Conservation (phyloP, 2,888 invertebrate genomes). For the Nemotelus nigrinus region DNA sequence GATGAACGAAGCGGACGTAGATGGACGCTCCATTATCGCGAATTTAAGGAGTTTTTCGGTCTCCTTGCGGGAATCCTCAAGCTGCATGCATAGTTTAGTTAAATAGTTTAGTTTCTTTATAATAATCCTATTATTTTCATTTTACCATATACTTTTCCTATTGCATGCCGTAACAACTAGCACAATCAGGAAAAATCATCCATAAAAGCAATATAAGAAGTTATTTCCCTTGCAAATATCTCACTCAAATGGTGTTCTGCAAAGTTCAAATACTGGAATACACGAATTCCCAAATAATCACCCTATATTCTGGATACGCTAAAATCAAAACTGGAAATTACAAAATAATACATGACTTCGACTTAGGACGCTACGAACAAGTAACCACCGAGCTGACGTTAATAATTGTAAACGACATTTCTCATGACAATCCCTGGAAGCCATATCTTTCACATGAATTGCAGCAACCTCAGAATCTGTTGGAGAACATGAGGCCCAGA, state of each 20-base stretch:
- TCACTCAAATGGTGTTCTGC: neutral
- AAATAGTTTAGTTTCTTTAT: no score
- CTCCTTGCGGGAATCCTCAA: no score
- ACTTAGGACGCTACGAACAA: constrained; percentile 26
- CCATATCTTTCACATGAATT: constrained; percentile 23
- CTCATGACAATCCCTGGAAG: constrained; percentile 15
- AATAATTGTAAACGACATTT: constrained; percentile 5
- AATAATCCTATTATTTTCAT: no score
- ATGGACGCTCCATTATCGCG: no score
- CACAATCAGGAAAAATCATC: constrained; percentile 44
- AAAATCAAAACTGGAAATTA: constrained; percentile 10
- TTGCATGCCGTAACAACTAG: neutral
- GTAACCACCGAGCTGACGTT: constrained; percentile 8
- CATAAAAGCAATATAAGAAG: constrained; percentile 47
- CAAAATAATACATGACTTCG: constrained; percentile 29
- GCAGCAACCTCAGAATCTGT: constrained; percentile 22
- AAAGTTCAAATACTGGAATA: constrained; percentile 2
- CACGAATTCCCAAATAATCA: constrained; percentile 5
- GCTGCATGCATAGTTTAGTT: no score
- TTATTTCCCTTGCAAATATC: constrained; percentile 4
- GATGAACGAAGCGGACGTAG: no score
- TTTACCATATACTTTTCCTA: no score
- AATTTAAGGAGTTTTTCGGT: no score
- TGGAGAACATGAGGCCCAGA: constrained; percentile 13
- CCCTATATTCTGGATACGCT: constrained; percentile 14